phyloP scores from a whole-genome alignment of 2,113 vertebrate species.

The Seriola aureovittata region DNA sequence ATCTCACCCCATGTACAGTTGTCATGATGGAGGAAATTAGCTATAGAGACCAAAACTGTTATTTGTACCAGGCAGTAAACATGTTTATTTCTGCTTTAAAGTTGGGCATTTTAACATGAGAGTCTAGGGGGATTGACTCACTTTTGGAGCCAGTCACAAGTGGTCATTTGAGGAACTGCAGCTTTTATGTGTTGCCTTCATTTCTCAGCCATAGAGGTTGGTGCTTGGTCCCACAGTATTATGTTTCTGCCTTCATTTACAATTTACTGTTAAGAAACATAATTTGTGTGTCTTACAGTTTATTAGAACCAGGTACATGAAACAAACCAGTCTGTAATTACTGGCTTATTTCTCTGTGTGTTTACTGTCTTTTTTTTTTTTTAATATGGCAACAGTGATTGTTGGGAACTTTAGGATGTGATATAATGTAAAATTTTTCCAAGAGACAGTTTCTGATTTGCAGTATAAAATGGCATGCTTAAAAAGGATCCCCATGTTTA shows the following conservation, averaged over 20 bases:
- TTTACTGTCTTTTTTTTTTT: slow-evolving; percentile 8
- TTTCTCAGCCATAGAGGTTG: no score
- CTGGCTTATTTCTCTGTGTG: not conserved
- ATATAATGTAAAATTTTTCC: slow-evolving; percentile 27
- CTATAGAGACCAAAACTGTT: no score
- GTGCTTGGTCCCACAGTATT: not conserved
- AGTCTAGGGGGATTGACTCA: no score
- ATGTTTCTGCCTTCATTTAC: not conserved
- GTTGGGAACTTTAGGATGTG: slow-evolving; percentile 21
- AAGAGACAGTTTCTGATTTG: slow-evolving; percentile 24
- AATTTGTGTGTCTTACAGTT: not conserved
- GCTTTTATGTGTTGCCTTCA: no score
- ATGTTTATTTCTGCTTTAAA: no score
- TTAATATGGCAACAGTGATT: slow-evolving; percentile 8
- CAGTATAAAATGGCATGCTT: slow-evolving; percentile 12
- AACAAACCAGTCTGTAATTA: slow-evolving; percentile 9
- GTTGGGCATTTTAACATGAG: no score
- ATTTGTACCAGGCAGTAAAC: no score
- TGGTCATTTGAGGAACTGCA: no score
- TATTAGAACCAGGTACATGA: not conserved
- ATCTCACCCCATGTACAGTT: no score
- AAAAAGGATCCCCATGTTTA: slow-evolving; percentile 9
- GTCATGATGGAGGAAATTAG: no score
- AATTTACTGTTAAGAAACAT: not conserved
- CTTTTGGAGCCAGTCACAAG: no score